Base-by-base conservation (phyloP, 2,888 invertebrate species). In the Gari tellinella region DNA sequence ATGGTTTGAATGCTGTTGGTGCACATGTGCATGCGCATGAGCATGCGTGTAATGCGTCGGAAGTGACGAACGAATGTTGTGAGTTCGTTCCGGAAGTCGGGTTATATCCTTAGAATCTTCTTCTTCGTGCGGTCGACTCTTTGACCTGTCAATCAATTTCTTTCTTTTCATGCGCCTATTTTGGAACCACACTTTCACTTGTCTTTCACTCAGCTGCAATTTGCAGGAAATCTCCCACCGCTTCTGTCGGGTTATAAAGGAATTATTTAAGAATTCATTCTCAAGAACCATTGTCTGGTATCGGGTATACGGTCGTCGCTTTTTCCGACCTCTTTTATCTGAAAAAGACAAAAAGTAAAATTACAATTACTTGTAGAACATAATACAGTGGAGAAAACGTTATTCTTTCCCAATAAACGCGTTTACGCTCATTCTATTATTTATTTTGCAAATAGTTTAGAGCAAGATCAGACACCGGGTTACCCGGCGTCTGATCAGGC, bases 131-230 rank as follows among this genome's bases (percentile, higher is more conserved):
- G 84, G 70, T 56, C 90, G 61, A 8, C 88, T 82, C 70, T 90
- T 91, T n/a, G 90, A 87, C 25, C 91, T 75, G 64, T 90, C 90
- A 66, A 90, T 90, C 45, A 91, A 72, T 94, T 99, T 99, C 94
- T 99, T 99, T 93, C 98, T 97, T 94, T 99, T 99, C 99, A 99
- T 99, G 87, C 99, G 95, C 86, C 99, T 94, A 93, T 99, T 99
- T 94, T 99, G 99, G 93, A 99, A 99, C 99, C 99, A 99, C 92
- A 99, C 99, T 93, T 99, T 91, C 31, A 91, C 91, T 77, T 91
- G 99, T 84, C 99, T 94, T 94, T 99, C 99, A 75, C 98, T 97
- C 85, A 99, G 94, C 93, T 98, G 97, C 82, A 99, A 94, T 93
- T 97, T 98, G 85, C 98, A 95, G 90, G 99, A 98, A 90, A 99